A percentile compares a stretch with the other conserved stretches of the same genome.
Evolutionary conservation across 2,888 invertebrate genomes (phyloP).

Genomic region (Pachliopta kotzebuea): DNA sequence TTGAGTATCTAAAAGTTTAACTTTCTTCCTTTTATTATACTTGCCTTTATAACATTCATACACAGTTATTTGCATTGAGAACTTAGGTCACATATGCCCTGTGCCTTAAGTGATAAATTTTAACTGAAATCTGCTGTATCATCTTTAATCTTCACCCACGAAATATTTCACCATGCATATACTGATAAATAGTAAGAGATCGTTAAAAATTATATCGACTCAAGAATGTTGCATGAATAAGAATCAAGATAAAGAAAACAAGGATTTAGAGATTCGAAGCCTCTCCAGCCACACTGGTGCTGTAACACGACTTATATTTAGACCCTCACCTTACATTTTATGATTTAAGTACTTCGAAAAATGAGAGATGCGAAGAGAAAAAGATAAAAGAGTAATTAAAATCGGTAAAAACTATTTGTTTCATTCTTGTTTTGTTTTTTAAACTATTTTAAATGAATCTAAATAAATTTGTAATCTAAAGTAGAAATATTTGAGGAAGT

Average conservation of each 20-base stretch:
- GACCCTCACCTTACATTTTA: neutral
- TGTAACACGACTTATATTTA: neutral
- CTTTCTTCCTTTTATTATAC: too few relatives aligned
- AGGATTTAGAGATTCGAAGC: neutral
- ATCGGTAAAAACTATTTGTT: neutral
- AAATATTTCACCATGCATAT: neutral
- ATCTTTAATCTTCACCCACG: neutral
- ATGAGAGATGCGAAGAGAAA: too few relatives aligned
- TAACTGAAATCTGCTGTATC: neutral
- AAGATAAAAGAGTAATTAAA: too few relatives aligned
- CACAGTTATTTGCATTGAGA: too few relatives aligned
- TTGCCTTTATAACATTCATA: too few relatives aligned
- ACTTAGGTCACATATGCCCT: too few relatives aligned
- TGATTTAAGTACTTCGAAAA: neutral
- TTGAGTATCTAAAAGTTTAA: too few relatives aligned
- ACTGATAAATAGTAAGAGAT: neutral
- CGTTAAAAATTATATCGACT: neutral
- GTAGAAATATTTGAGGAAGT: too few relatives aligned
- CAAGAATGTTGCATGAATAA: neutral
- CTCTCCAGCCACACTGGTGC: neutral
- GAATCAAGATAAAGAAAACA: neutral
- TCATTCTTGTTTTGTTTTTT: neutral
- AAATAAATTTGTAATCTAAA: too few relatives aligned
- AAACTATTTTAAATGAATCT: neutral
- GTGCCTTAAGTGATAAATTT: neutral